Base-by-base conservation (phyloP, 1,140 invertebrate species). In the Goniozus legneri region DNA sequence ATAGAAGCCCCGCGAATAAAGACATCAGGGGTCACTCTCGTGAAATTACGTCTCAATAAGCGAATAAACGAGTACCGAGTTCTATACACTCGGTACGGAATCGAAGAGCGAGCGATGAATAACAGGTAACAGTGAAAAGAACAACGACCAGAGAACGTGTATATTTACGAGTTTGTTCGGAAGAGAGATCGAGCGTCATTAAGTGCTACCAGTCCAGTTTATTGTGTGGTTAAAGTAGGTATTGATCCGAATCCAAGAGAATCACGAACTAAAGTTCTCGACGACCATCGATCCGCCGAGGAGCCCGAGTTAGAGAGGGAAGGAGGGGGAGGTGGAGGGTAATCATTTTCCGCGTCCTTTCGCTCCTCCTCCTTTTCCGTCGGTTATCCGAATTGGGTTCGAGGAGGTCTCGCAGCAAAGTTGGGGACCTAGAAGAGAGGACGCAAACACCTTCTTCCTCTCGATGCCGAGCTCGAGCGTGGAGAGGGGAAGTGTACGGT, bases 311-410 rank as follows among this genome's bases (percentile, higher is more conserved):
- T 22, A 34, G 44, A 53, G 55, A 60, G 45, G 38, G 36, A 21
- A 41, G 32, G 40, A 21, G 47, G 21, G 40, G 20, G 24, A 30
- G 32, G 36, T 24, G 20, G 43, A 57, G 57, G 52, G 45, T 61
- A 57, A 60, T 61, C 54, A 57, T 60, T 62, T 57, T 57, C 54
- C 44, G 44, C 43, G 44, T 47, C 38, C 50, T 52, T 37, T 39
- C 48, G 45, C 44, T 33, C 30, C 19, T 49, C 50, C 50, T 55
- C 21, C 46, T 57, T 54, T 53, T 56, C 60, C 56, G 59, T 62
- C 60, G 55, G 60, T 62, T 62, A 62, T 62, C 60, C 52, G 60
- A 58, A 62, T 62, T 62, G 59, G 59, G 55, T 62, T 62, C 52
- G 55, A 62, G 59, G 55, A 49, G 58, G 55, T 60, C 58, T 61